Percentiles rank a stretch among this genome's conserved stretches.
These are phyloP conservation scores for Catharus fuscescens DNA, from an alignment of 2,113 vertebrate species.

Conservation along the genomic window DNA sequence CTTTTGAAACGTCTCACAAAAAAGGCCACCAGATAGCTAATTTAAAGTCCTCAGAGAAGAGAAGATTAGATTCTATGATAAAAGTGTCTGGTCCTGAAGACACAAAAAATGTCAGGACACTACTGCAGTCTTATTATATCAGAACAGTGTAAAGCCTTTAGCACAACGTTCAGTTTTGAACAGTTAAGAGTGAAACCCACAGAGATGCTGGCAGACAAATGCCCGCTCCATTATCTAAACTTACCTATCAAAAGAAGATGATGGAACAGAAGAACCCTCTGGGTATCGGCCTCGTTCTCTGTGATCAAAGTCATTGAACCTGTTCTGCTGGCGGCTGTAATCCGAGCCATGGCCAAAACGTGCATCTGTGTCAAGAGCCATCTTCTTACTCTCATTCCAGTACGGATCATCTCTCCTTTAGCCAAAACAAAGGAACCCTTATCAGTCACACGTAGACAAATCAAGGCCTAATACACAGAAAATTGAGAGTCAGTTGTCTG, in stretches of 20 bases:
- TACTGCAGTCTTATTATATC: background rate
- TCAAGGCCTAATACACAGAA: background rate
- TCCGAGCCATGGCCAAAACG: conserved; percentile 88
- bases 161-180: background rate
- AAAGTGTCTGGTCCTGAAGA: background rate
- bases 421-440: background rate
- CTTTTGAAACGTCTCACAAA: background rate
- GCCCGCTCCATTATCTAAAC: background rate
- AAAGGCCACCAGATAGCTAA: background rate
- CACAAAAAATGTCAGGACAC: background rate
- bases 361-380: conserved; percentile 85
- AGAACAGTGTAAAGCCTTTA: background rate
- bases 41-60: background rate
- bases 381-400: conserved; percentile 94
- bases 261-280: conserved; percentile 78
- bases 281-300: conserved; percentile 88
- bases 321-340: conserved; percentile 89
- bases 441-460: background rate
- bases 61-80: background rate
- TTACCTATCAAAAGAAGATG: conserved; percentile 90
- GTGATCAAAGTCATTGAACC: conserved; percentile 90
- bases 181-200: background rate
- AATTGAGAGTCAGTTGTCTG: background rate
- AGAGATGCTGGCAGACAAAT: background rate
- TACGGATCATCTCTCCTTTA: conserved; percentile 89